Evolutionary conservation across 2,113 vertebrate species (phyloP).

Genomic region (Toxotes chatareus): DNA sequence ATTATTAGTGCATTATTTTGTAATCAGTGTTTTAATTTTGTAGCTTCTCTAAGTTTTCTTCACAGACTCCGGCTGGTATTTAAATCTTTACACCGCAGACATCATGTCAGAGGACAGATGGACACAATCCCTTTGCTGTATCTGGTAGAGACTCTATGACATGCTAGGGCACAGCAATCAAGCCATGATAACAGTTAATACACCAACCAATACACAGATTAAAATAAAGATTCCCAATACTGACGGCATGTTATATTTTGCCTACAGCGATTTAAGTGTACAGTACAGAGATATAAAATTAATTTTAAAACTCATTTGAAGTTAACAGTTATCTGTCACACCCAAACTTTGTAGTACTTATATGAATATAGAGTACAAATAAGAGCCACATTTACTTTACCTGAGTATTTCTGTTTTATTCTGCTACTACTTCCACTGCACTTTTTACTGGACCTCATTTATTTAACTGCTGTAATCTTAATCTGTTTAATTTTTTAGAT

Average conservation of each 20-base stretch:
- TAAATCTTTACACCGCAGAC: neutral
- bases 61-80: neutral
- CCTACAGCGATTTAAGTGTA: neutral
- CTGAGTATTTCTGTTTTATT: too few species aligned
- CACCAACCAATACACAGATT: too few species aligned
- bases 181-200: too few species aligned
- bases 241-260: neutral
- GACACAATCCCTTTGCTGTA: too few species aligned
- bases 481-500: too few species aligned
- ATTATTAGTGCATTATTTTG: neutral
- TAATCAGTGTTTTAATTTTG: neutral
- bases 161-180: too few species aligned
- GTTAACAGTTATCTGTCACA: neutral
- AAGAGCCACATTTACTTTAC: too few species aligned
- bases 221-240: neutral
- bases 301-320: neutral
- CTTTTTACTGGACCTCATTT: too few species aligned
- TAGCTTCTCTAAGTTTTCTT: neutral
- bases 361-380: too few species aligned
- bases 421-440: too few species aligned
- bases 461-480: too few species aligned
- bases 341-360: too few species aligned
- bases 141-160: neutral
- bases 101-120: neutral
- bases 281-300: neutral